Base-by-base conservation (phyloP, 2,113 vertebrate genomes). In the Misgurnus anguillicaudatus region DNA sequence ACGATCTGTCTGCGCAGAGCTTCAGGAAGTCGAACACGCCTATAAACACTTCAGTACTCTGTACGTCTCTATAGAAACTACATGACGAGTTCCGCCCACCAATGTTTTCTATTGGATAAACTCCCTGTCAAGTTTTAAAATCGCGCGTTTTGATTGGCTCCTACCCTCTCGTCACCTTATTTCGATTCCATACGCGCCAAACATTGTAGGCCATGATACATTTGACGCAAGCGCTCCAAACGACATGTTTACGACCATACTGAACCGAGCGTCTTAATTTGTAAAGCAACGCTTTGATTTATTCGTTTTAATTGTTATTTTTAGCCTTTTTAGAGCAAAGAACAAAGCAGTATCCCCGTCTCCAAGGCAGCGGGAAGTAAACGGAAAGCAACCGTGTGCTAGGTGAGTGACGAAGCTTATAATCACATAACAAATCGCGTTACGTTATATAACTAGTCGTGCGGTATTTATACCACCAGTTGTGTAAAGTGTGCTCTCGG, bases 131-230 rank as follows among this genome's bases (percentile, higher is more conserved):
- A 5, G 51, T 80, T 78, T 80, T 8, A 66, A 66, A 72, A 73
- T 4, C 13, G 4, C 5, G 70, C 2, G 63, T 48, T 87, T 55
- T 88, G 74, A 93, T 92, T 91, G 90, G 91, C 63, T 84, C 14
- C 5, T 65, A 17, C 3, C 11, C 2, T 3, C 2, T 13, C 1
- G 10, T 45, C 3, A 10, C 5, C 39, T 45, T 80, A 60, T 48
- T 71, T 81, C 31, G 66, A 84, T 57, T 58, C 9, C 5, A 16
- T 39, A 80, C 84, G 83, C 85, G 83, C 77, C 71, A 85, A 72
- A 73, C 66, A 78, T n/a, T 38, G 7, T 4, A 62, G 42, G 17
- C 42, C 51, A 9, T 19, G 36, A 14, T 42, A 48, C 31, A 21
- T 8, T 24, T 53, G 4, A 57, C 51, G 4, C 36, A 14, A 47